phyloP scores from a whole-genome alignment of 2,888 invertebrate species.

The Limnephilus auricula region DNA sequence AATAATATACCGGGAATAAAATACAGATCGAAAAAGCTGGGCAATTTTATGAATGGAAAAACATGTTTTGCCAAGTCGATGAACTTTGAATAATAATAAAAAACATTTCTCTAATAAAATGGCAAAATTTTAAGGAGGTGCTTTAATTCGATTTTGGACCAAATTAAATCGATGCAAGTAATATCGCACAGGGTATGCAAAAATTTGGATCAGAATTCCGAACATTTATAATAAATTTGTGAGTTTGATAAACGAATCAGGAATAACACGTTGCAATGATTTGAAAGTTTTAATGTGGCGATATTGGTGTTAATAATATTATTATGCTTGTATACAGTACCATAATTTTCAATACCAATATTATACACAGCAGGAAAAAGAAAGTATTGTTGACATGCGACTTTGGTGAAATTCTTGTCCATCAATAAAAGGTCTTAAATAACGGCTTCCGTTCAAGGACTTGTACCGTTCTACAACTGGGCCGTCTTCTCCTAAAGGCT shows the following conservation, averaged over 20 bases:
- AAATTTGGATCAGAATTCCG: not conserved
- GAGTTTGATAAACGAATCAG: not conserved
- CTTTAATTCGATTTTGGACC: not conserved
- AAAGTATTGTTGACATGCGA: not conserved
- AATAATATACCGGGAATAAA: too few species aligned
- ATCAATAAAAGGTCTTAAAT: not conserved
- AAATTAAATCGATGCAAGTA: not conserved
- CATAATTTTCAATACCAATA: not conserved
- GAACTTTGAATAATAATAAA: constrained; percentile 17
- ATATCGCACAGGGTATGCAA: not conserved
- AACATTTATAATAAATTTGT: too few species aligned
- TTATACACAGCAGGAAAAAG: not conserved
- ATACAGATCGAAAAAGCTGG: too few species aligned
- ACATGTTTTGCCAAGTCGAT: not conserved
- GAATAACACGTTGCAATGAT: not conserved
- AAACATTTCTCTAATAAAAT: not conserved
- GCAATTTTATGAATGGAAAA: not conserved
- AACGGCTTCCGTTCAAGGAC: constrained; percentile 18
- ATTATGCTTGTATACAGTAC: not conserved
- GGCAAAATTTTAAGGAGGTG: not conserved
- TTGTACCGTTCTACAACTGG: constrained; percentile 14
- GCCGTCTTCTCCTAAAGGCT: constrained; percentile 2
- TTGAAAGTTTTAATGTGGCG: not conserved
- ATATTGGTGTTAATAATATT: not conserved
- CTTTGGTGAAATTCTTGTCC: not conserved